These are phyloP conservation scores for Chitala chitala DNA, from an alignment of 2,113 vertebrate species.

Conservation along the genomic window DNA sequence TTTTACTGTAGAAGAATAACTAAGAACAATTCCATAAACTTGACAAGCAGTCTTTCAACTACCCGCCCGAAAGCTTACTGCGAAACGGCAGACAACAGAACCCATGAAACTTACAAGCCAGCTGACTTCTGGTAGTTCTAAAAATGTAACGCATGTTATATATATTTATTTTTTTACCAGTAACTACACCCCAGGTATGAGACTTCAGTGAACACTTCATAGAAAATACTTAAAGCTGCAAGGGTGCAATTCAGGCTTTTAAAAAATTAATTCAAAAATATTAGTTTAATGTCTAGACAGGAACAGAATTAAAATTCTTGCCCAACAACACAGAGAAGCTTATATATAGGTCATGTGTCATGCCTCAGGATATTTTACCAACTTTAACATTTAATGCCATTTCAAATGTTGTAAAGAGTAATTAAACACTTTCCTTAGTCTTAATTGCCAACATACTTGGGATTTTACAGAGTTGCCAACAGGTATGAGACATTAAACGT, in stretches of 20 bases:
- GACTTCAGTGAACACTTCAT: neutral
- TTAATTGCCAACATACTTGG: constrained; percentile 18
- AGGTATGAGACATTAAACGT: constrained; percentile 1
- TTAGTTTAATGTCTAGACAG: neutral
- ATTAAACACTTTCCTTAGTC: constrained; percentile 3
- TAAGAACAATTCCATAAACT: no score
- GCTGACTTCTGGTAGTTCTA: no score
- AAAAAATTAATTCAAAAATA: constrained; percentile 1
- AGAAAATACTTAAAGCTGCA: no score
- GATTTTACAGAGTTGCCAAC: constrained; percentile 10
- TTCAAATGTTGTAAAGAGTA: neutral
- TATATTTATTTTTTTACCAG: no score
- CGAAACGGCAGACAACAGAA: neutral
- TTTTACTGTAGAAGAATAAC: neutral
- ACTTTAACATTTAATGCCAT: neutral
- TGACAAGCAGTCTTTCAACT: neutral
- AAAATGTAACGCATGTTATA: no score
- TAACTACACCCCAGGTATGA: no score
- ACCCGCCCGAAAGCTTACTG: neutral
- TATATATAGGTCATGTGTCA: neutral
- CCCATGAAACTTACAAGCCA: no score
- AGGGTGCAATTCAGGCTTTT: neutral
- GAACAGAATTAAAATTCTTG: neutral
- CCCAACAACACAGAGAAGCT: neutral
- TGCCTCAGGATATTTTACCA: neutral